Conservation (phyloP, 2,888 invertebrate genomes). For the Leptothorax acervorum region DNA sequence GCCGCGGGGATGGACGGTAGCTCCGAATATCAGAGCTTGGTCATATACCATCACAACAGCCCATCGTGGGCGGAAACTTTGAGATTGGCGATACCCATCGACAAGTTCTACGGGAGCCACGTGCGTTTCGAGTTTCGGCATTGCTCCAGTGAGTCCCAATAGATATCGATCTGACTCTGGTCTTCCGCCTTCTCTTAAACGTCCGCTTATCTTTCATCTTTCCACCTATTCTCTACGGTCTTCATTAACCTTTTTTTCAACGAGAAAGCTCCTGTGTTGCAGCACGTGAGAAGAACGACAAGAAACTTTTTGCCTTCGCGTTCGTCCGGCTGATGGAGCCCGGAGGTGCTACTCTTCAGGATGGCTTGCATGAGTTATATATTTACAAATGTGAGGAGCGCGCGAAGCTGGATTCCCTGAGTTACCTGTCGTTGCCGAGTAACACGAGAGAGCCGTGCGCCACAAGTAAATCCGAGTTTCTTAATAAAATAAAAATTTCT, state of each 20-base stretch:
- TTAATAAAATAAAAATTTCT: background rate
- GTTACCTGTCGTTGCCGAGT: constrained; percentile 86
- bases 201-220: background rate
- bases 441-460: constrained; percentile 82
- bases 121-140: constrained; percentile 96
- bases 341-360: constrained; percentile 95
- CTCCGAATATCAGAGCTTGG: constrained; percentile 93
- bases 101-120: constrained; percentile 96
- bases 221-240: background rate
- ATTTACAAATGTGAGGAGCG: constrained; percentile 97
- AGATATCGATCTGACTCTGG: background rate
- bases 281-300: constrained; percentile 96
- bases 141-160: constrained; percentile 92
- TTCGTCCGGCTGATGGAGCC: constrained; percentile 96
- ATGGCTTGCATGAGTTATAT: constrained; percentile 95
- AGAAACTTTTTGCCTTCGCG: constrained; percentile 96
- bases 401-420: constrained; percentile 88
- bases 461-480: constrained; percentile 71
- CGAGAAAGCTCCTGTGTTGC: constrained; percentile 75
- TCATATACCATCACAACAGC: constrained; percentile 97
- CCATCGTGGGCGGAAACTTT: constrained; percentile 97
- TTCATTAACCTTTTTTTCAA: background rate
- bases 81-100: constrained; percentile 95
- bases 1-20: constrained; percentile 93
- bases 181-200: background rate